Conservation (phyloP, 1,140 invertebrate genomes). For the Atta texana region DNA sequence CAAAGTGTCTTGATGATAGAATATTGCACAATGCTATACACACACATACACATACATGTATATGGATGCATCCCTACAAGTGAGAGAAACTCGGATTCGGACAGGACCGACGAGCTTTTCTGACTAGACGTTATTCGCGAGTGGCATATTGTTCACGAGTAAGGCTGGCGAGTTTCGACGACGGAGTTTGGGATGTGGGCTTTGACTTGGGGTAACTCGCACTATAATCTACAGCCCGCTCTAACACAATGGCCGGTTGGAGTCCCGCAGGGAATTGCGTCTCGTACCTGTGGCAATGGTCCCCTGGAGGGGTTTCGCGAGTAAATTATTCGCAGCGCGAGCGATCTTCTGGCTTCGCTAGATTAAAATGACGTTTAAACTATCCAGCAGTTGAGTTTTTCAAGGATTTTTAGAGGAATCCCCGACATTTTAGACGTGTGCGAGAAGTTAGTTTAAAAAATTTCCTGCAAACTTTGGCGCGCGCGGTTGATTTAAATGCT, state of each 20-base stretch:
- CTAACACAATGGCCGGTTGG: slow-evolving; percentile 58
- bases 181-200: slow-evolving; percentile 60
- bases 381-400: slow-evolving; percentile 4
- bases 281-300: slow-evolving; percentile 60
- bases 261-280: slow-evolving; percentile 62
- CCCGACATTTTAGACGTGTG: slow-evolving; percentile 5
- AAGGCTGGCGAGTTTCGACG: slow-evolving; percentile 53
- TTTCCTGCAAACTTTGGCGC: slow-evolving; percentile 27
- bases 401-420: neutral
- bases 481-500: slow-evolving; percentile 56
- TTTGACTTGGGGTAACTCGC: slow-evolving; percentile 64
- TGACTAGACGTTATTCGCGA: slow-evolving; percentile 61
- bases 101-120: slow-evolving; percentile 56
- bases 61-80: slow-evolving; percentile 51
- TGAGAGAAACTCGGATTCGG: slow-evolving; percentile 60
- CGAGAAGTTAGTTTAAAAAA: slow-evolving; percentile 32
- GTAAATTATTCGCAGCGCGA: slow-evolving; percentile 62
- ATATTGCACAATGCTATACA: slow-evolving; percentile 11
- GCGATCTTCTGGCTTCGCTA: slow-evolving; percentile 43
- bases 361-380: slow-evolving; percentile 55
- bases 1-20: slow-evolving; percentile 27
- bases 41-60: neutral
- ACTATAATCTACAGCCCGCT: slow-evolving; percentile 63
- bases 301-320: slow-evolving; percentile 57
- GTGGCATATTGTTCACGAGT: slow-evolving; percentile 61